Conservation (phyloP, 1,140 invertebrate genomes). For the Anadara kagoshimensis region DNA sequence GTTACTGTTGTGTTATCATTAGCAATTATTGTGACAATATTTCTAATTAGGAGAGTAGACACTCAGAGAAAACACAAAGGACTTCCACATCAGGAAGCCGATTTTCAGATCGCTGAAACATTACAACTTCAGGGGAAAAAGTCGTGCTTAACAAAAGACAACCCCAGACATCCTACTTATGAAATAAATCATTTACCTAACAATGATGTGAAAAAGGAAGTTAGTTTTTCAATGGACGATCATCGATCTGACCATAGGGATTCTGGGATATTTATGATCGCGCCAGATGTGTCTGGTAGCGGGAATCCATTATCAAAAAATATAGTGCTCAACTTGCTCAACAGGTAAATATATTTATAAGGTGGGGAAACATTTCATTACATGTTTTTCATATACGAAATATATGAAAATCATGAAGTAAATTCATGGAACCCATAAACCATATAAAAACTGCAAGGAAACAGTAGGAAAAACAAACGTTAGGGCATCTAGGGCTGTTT, state of each 20-base stretch:
- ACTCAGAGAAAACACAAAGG: slow-evolving; percentile 15
- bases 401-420: no score
- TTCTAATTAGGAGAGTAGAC: slow-evolving; percentile 34
- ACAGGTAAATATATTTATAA: no score
- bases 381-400: no score
- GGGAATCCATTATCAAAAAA: not conserved
- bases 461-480: no score
- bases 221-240: slow-evolving; percentile 44
- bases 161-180: slow-evolving; percentile 21
- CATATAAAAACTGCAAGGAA: no score
- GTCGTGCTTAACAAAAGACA: slow-evolving; percentile 34
- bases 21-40: slow-evolving; percentile 42
- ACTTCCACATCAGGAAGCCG: slow-evolving; percentile 18
- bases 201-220: slow-evolving; percentile 33
- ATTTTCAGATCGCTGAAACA: slow-evolving; percentile 36
- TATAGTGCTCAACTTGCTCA: no score
- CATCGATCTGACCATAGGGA: slow-evolving; percentile 22
- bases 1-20: slow-evolving; percentile 41
- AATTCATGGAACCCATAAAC: no score
- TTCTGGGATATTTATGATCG: slow-evolving; percentile 45
- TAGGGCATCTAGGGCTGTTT: no score
- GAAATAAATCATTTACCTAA: slow-evolving; percentile 28
- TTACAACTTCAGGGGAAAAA: slow-evolving; percentile 36
- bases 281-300: slow-evolving; percentile 20
- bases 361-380: no score